Evolutionary conservation across 2,797 vertebrate species (phyloP), one percentile per base, ranked within the genome.

Genomic region (Tenualosa thibaudeaui): DNA sequence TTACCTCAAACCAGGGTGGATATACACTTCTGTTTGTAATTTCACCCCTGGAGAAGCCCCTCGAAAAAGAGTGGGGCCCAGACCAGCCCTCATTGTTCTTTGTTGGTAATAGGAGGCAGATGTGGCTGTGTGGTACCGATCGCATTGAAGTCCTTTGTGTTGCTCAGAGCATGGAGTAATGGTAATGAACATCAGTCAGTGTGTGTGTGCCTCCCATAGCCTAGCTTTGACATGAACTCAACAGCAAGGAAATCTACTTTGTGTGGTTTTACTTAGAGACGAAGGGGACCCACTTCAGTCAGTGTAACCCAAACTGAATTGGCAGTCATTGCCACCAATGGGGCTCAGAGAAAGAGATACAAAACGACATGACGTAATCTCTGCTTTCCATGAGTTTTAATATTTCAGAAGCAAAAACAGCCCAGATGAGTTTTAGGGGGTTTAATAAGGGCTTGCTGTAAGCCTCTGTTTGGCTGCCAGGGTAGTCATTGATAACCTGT

Each of bases 21-120:
- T 82, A 85, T 75, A 83, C 83, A 92, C 91, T 92, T 92, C 91
- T 95, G 93, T 93, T 94, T 92, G 92, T 91, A 94, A 94, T 95
- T 94, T 94, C 81, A 91, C 91, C 90, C 89, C 87, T 15, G 82
- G 91, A 91, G 91, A 92, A 85, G 81, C 86, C 89, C 89, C 83
- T 82, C 53, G 86, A 89, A 91, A 89, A 90, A 91, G 89, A 89
- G 91, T 91, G 89, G 81, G 91, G 88, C 90, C 91, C 90, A 90
- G 89, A 91, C 88, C 88, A 90, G 92, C 92, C 90, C 91, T 89
- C 93, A 92, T 93, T 94, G 93, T 94, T 93, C 93, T 92, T 93
- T 93, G 93, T 90, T 91, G 91, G 86, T 95, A 95, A 96, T 92
- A 90, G 86, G 90, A 94, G 89, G 89, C 95, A 96, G 94, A 95